phyloP scores from a whole-genome alignment of 2,888 invertebrate species.

The Frankliniella intonsa region DNA sequence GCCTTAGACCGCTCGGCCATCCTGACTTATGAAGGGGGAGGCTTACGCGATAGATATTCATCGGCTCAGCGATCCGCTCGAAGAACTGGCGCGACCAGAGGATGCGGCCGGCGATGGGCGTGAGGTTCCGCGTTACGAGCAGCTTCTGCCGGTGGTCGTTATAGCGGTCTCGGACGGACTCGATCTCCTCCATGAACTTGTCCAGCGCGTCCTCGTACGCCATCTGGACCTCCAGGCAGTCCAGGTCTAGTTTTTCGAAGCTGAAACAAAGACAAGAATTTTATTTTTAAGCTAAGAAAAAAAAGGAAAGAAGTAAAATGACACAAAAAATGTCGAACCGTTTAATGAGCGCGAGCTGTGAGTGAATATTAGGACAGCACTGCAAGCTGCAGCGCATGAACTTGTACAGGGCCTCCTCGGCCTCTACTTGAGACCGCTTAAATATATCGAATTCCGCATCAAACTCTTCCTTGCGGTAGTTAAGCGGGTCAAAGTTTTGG shows the following conservation, averaged over 20 bases:
- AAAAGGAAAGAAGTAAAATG: not conserved
- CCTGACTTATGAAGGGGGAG: slow-evolving; percentile 45
- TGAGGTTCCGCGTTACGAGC: slow-evolving; percentile 66
- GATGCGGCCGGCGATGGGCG: slow-evolving; percentile 75
- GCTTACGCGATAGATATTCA: slow-evolving; percentile 52
- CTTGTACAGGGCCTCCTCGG: slow-evolving; percentile 50
- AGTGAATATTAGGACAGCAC: slow-evolving; percentile 2
- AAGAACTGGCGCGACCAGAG: slow-evolving; percentile 78
- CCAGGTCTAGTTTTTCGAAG: slow-evolving; percentile 68
- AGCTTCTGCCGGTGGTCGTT: slow-evolving; percentile 73
- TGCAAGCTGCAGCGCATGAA: slow-evolving; percentile 11
- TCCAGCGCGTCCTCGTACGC: slow-evolving; percentile 67
- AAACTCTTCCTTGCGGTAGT: slow-evolving; percentile 70
- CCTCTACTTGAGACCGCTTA: slow-evolving; percentile 60
- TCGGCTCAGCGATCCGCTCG: slow-evolving; percentile 66
- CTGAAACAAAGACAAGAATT: slow-evolving; percentile 44
- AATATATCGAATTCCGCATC: slow-evolving; percentile 72
- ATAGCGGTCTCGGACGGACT: slow-evolving; percentile 66
- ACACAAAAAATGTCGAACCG: slow-evolving; percentile 7
- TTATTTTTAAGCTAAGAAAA: not conserved
- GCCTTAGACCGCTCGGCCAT: slow-evolving; percentile 60
- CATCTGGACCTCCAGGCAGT: slow-evolving; percentile 67
- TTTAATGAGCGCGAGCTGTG: not conserved
- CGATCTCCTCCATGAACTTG: slow-evolving; percentile 64
- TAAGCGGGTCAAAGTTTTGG: slow-evolving; percentile 72